phyloP scores from a whole-genome alignment of 2,113 vertebrate genomes.

The Leuciscus idus region DNA sequence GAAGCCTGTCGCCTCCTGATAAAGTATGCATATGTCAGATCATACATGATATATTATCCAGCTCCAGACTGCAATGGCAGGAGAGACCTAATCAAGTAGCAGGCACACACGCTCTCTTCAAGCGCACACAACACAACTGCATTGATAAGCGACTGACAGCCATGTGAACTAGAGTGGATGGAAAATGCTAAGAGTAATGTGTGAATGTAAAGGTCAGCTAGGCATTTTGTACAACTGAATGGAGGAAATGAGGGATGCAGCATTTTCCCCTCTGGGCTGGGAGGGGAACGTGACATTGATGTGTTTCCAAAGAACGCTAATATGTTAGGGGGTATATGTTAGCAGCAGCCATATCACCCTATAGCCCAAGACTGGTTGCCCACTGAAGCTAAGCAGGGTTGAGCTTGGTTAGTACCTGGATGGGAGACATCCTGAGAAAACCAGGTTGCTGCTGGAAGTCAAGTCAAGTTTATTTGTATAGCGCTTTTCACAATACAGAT shows the following conservation, averaged over 20 bases:
- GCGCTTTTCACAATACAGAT: too few relatives aligned
- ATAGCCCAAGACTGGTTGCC: too few relatives aligned
- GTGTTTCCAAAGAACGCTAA: conserved; percentile 10
- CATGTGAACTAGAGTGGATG: conserved; percentile 31
- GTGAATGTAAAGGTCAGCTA: conserved; percentile 49
- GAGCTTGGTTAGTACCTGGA: too few relatives aligned
- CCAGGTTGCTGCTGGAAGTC: too few relatives aligned
- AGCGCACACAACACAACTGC: conserved; percentile 9
- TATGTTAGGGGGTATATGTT: not conserved
- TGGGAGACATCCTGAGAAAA: too few relatives aligned
- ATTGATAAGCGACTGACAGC: conserved; percentile 35
- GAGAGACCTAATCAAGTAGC: not conserved
- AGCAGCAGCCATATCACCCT: too few relatives aligned
- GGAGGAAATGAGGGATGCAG: conserved; percentile 35
- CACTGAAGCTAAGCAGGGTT: too few relatives aligned
- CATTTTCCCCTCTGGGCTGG: conserved; percentile 4
- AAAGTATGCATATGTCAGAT: conserved; percentile 64
- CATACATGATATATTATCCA: conserved; percentile 63
- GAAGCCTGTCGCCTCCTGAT: conserved; percentile 59
- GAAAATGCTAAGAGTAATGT: conserved; percentile 45
- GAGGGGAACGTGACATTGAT: conserved; percentile 22
- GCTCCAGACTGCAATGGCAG: conserved; percentile 51
- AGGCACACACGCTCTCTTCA: conserved; percentile 7
- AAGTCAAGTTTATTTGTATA: too few relatives aligned
- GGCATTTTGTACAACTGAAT: conserved; percentile 42